These are phyloP conservation scores for Patagioenas fasciata DNA, from an alignment of 2,113 vertebrate genomes.

Conservation along the genomic window DNA sequence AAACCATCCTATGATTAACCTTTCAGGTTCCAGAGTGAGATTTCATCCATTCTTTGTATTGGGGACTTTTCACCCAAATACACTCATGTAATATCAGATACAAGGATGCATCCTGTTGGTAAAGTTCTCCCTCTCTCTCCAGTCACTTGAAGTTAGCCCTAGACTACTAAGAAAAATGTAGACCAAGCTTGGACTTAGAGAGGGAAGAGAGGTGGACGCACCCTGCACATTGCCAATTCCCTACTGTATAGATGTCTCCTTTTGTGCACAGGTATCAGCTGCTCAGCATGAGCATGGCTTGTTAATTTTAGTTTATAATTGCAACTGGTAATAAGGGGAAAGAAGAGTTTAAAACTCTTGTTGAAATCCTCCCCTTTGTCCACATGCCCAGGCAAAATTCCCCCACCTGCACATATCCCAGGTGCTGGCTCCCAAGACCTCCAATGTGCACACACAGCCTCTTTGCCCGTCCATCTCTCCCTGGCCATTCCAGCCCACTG, in stretches of 20 bases:
- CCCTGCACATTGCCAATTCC: not conserved
- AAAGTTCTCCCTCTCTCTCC: not conserved
- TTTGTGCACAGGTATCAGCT: not conserved
- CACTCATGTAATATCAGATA: not conserved
- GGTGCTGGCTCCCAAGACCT: fast-evolving
- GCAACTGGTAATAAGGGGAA: not conserved
- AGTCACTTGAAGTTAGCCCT: not conserved
- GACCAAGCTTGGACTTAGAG: not conserved
- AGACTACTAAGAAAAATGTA: not conserved
- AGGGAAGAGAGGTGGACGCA: not conserved
- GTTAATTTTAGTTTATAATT: not conserved
- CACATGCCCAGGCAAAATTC: not conserved
- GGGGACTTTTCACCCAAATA: not conserved
- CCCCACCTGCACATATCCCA: not conserved
- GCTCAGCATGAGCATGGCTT: not conserved
- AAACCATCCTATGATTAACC: not conserved
- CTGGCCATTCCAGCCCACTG: not conserved
- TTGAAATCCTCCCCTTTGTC: not conserved
- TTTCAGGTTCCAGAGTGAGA: not conserved
- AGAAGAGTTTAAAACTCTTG: not conserved
- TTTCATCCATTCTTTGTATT: not conserved
- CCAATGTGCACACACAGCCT: not conserved
- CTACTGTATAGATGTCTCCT: not conserved
- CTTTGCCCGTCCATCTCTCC: not conserved
- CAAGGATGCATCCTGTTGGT: not conserved